phyloP scores from a whole-genome alignment of 2,797 vertebrate genomes.

The Zalophus californianus region DNA sequence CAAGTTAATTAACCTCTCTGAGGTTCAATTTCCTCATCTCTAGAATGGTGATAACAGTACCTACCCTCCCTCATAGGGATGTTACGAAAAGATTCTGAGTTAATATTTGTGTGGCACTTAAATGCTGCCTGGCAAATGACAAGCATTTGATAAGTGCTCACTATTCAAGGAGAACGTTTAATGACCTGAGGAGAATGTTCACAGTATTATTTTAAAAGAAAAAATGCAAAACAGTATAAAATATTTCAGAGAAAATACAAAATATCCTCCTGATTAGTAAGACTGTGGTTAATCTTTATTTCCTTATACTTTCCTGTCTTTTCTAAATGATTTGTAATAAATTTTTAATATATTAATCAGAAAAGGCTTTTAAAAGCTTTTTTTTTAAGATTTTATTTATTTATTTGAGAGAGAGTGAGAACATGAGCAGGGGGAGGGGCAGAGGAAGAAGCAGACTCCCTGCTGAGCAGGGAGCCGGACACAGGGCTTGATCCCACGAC shows the following conservation, averaged over 20 bases:
- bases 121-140: background rate
- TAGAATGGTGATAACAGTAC: background rate
- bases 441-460: background rate
- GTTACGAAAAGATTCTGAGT: background rate
- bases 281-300: background rate
- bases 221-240: background rate
- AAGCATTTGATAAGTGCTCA: background rate
- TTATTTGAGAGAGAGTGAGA: background rate
- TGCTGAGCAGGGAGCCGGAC: background rate
- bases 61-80: background rate
- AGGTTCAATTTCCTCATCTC: background rate
- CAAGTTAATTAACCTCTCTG: background rate
- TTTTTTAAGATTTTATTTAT: background rate
- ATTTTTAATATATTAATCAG: slow-evolving; percentile 24
- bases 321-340: slow-evolving; percentile 39
- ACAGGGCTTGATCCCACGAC: background rate
- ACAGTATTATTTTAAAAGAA: background rate
- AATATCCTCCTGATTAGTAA: background rate
- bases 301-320: background rate
- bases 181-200: background rate
- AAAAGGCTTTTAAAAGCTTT: background rate
- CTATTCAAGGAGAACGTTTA: background rate
- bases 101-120: background rate
- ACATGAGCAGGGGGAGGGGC: background rate
- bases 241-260: background rate